These are phyloP conservation scores for Meteorus sp. DNA, from an alignment of 1,140 invertebrate genomes.

Conservation along the genomic window DNA sequence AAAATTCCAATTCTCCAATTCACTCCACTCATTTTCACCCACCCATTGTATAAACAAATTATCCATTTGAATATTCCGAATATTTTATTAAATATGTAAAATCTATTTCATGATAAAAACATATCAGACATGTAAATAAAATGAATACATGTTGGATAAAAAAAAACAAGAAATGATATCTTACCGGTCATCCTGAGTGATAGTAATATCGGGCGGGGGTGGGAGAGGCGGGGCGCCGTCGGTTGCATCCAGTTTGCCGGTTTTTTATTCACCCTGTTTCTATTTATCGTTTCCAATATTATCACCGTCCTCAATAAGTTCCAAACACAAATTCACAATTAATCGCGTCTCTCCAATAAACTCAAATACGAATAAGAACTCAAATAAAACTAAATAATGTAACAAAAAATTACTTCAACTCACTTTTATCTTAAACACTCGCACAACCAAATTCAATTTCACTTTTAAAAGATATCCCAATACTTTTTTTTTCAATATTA, in stretches of 20 bases:
- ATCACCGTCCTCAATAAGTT: neutral
- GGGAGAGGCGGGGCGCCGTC: constrained; percentile 55
- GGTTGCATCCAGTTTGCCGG: constrained; percentile 59
- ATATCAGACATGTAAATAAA: neutral
- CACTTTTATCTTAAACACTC: too few relatives aligned
- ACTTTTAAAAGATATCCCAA: too few relatives aligned
- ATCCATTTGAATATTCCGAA: too few relatives aligned
- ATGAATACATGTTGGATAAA: constrained; percentile 4
- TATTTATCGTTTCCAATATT: constrained; percentile 28
- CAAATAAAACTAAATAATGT: too few relatives aligned
- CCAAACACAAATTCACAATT: neutral
- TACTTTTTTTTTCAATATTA: too few relatives aligned
- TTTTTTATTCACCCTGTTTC: constrained; percentile 40
- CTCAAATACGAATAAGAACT: too few relatives aligned
- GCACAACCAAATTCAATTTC: too few relatives aligned
- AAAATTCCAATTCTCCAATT: too few relatives aligned
- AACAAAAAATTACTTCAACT: neutral
- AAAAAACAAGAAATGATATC: constrained; percentile 12
- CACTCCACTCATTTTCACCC: too few relatives aligned
- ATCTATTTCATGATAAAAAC: neutral
- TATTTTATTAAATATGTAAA: too few relatives aligned
- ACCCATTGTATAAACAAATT: too few relatives aligned
- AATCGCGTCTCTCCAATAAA: neutral
- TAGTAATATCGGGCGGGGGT: constrained; percentile 56
- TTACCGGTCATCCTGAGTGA: constrained; percentile 59